Base-by-base conservation (phyloP, 2,113 vertebrate genomes). In the Toxostoma redivivum region DNA sequence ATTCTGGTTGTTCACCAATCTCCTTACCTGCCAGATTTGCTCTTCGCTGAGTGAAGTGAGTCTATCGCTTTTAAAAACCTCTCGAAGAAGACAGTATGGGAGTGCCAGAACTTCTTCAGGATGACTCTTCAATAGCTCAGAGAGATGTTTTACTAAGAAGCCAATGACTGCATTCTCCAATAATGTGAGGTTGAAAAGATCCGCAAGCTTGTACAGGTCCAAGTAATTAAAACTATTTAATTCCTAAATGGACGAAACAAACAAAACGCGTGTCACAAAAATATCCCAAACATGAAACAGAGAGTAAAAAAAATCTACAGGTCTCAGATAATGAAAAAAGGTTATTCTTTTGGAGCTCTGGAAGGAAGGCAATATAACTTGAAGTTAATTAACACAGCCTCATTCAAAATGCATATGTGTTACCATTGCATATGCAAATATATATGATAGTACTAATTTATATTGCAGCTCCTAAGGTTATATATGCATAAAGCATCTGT, bases 141-240 rank as follows among this genome's bases (percentile, higher is more conserved):
- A 99, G 93, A 99, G 98, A 95, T 99, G 99, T 82, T 99, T 99
- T 97, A 99, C 99, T 98, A 99, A 98, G 98, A 99, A 99, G 96
- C 98, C 98, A 94, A 99, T 98, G 95, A 99, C 99, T 27, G 99
- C 99, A 80, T 99, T 98, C 98, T 99, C 99, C 97, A 99, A 93
- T 94, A 99, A 94, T 65, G 99, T 99, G 94, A 99, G 98, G 98
- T 99, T 99, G 98, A 99, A 99, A 94, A 99, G 98, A 98, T 99
- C 99, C 8, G 99, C 99, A 89, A 99, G 98, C 58, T 99, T 99
- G 97, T 99, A 99, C 96, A 99, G 98, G 98, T 99, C 99, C 98
- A 99, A 98, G 97, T 99, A 99, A 98, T 99, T 99, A 95, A 99
- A 98, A 81, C 98, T 99, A 98, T 98, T 99, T 97, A 99, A 98